Percentiles rank a stretch among this genome's conserved stretches.
Conservation (phyloP, 2,797 vertebrate genomes). For the Thamnophis elegans region DNA sequence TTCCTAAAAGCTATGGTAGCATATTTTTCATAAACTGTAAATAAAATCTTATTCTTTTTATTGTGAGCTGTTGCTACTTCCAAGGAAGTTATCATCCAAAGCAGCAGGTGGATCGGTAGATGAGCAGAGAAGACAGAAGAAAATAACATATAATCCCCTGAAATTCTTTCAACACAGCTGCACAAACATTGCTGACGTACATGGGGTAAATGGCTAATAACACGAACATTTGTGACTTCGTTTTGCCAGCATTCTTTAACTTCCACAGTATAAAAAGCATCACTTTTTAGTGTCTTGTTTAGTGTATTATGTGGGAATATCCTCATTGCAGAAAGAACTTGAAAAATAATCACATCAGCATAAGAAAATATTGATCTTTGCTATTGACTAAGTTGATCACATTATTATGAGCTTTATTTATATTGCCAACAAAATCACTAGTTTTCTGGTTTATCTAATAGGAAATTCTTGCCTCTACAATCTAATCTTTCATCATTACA, state of each 20-base stretch:
- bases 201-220: conserved; percentile 28
- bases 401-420: not conserved
- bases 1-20: not conserved
- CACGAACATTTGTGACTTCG: conserved; percentile 19
- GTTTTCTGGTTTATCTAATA: not conserved
- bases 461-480: not conserved
- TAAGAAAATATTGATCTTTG: not conserved
- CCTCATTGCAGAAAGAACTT: not conserved
- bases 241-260: conserved; percentile 28
- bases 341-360: not conserved
- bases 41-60: not conserved
- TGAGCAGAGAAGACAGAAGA: conserved; percentile 7
- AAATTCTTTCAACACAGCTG: conserved; percentile 26
- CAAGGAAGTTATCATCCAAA: conserved; percentile 3
- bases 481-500: not conserved
- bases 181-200: conserved; percentile 26
- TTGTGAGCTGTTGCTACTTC: not conserved
- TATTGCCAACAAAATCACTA: not conserved
- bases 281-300: conserved; percentile 36
- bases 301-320: conserved; percentile 44
- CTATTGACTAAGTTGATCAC: not conserved
- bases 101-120: conserved; percentile 29
- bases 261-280: not conserved
- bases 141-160: conserved; percentile 25
- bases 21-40: not conserved